These are phyloP conservation scores for Delphinus delphis DNA, from an alignment of 2,113 vertebrate genomes.

Conservation along the genomic window DNA sequence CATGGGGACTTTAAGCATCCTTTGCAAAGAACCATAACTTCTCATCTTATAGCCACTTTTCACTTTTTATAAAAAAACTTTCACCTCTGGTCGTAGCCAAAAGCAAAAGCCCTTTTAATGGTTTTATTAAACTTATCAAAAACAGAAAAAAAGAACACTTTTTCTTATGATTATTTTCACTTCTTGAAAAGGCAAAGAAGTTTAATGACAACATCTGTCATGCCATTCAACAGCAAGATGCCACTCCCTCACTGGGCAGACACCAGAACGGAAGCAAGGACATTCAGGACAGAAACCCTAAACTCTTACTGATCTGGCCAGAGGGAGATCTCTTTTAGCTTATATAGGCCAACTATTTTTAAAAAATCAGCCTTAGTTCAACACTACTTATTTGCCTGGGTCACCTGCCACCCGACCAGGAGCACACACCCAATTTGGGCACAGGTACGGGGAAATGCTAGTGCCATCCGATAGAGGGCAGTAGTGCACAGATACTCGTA, in stretches of 20 bases:
- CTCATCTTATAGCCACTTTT: background rate
- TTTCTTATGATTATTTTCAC: background rate
- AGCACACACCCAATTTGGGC: background rate
- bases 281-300: background rate
- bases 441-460: background rate
- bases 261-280: background rate
- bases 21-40: background rate
- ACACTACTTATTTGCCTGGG: background rate
- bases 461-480: conserved; percentile 68
- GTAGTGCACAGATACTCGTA: background rate
- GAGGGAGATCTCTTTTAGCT: background rate
- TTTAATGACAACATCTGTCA: background rate
- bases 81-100: background rate
- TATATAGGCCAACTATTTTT: background rate
- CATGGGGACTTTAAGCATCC: no score
- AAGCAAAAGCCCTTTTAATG: background rate
- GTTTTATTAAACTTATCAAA: background rate
- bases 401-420: background rate
- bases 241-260: background rate
- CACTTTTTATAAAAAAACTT: background rate
- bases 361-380: background rate
- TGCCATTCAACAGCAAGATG: background rate
- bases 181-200: background rate
- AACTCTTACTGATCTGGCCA: background rate
- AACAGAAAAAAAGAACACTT: background rate